phyloP scores from a whole-genome alignment of 1,140 invertebrate species.

The Dendrolimus kikuchii region DNA sequence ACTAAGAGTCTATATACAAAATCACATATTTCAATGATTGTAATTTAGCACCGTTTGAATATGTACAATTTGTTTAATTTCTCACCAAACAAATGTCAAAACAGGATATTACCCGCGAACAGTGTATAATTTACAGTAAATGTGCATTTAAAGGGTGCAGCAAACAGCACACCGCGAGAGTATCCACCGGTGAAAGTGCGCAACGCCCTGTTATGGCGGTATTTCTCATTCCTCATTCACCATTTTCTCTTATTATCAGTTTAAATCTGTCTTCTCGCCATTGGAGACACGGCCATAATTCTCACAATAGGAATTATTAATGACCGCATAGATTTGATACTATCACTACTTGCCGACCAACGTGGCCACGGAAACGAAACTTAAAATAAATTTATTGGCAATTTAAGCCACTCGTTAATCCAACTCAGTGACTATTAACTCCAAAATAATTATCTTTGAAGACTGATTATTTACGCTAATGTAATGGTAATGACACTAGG shows the following conservation, averaged over 20 bases:
- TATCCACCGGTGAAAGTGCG: conserved; percentile 50
- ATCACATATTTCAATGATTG: too few species aligned
- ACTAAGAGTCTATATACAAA: too few species aligned
- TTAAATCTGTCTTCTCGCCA: conserved; percentile 39
- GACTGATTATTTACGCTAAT: too few species aligned
- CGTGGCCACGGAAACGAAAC: background rate
- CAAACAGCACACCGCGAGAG: conserved; percentile 25
- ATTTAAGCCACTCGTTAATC: too few species aligned
- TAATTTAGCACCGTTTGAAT: too few species aligned
- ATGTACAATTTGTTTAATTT: too few species aligned
- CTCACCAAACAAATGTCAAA: too few species aligned
- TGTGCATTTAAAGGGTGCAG: conserved; percentile 25
- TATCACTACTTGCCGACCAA: conserved; percentile 1
- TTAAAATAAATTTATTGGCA: background rate
- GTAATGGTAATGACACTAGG: too few species aligned
- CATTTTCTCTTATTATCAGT: conserved; percentile 56
- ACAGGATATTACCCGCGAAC: background rate
- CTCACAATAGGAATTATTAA: conserved; percentile 15
- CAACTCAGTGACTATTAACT: too few species aligned
- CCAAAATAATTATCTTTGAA: too few species aligned
- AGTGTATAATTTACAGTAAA: conserved; percentile 7
- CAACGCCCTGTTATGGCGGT: conserved; percentile 58
- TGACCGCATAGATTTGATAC: conserved; percentile 6
- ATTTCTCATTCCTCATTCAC: conserved; percentile 53
- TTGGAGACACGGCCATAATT: conserved; percentile 28